Evolutionary conservation across 2,113 vertebrate genomes (phyloP), one percentile per base, ranked within the genome.

Genomic region (Halichoerus grypus): DNA sequence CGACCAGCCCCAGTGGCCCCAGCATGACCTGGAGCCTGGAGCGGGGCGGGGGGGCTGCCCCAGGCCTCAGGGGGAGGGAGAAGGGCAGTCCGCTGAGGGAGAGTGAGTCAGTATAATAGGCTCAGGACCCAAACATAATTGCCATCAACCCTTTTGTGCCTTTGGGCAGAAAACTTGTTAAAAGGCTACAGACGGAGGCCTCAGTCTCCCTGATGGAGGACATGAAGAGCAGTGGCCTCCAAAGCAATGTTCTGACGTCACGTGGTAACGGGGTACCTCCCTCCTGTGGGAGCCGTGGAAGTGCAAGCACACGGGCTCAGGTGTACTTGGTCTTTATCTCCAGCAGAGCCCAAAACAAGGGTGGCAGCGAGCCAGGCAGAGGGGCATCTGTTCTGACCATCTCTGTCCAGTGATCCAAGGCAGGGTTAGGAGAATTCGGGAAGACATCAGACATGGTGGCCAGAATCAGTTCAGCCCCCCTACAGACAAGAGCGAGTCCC

Each of bases 231-330:
- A 42, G 7, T 63, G 36, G 10, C 26, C 39, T 31, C 2, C 11
- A 36, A 76, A 76, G 39, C 12, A 53, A 49, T 7, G 1, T 22
- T 33, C 90, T 12, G 16, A 6, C 5, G 8, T 22, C n/a, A n/a
- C n/a, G 4, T 18, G 31, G 1, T 14, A 13, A 65, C 33, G 13
- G 26, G 46, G 10, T 22, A 4, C 16, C 13, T 3, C 28, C 49
- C 14, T 3, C 15, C 0, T 0, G 22, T 53, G 49, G 19, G 19
- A 10, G 9, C 7, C 0, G 0, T 7, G 21, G 22, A 46, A 2
- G 57, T 13, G 22, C n/a, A 36, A 19, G 53, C 13, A n/a, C 11
- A 24, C 16, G 63, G 7, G 1, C 31, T 79, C 21, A 1, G 1
- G 8, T 2, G 7, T 22, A 22, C 2, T 7, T 63, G 7, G 11